Evolutionary conservation across 2,888 invertebrate species (phyloP), one percentile per base, ranked within the genome.

Genomic region (Eutolmus rufibarbis): DNA sequence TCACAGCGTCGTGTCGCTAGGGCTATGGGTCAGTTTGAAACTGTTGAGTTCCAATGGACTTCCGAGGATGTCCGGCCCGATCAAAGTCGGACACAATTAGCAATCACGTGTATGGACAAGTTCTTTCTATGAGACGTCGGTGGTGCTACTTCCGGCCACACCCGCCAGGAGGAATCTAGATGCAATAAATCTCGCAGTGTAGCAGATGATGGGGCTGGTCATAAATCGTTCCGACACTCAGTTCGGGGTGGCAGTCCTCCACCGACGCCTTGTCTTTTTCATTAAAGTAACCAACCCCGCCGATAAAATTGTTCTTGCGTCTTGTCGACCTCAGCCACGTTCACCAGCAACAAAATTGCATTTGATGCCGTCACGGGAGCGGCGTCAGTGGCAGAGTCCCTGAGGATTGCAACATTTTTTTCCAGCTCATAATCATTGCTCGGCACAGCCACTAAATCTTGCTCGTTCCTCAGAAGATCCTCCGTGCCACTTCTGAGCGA

Each of bases 51-150:
- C 95, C 88, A 96, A 90, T 89, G 94, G 94, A 89, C 96, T 91
- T 0, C 96, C 94, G 87, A 98, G 94, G 5, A 96, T 93, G 89
- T 95, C 94, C 0, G 98, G 98, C 90, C 95, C 95, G 5, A 7
- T 34, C 34, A 7, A 34, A 34, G 91, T 66, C 94, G 94, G 51
- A 97, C 92, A 86, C 97, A 95, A 89, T 95, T 95, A 0, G 96
- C 95, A 31, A 98, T 92, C 91, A 97, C 98, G 86, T 95, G 95
- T 31, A 98, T 91, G 0, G 98, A 97, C 56, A 98, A 94, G 8
- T 97, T 96, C 93, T 98, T 98, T 0, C 98, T 96, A 87, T n/a
- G 98, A 98, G 40, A 99, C 97, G 91, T 98, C 98, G 1, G 96
- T 93, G 89, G 96, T 95, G 81, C 96, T 91, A 3, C 94, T 93